Percentiles rank a stretch among this genome's conserved stretches.
Evolutionary conservation across 2,888 invertebrate genomes (phyloP).

Genomic region (Palloptera scutellata): DNA sequence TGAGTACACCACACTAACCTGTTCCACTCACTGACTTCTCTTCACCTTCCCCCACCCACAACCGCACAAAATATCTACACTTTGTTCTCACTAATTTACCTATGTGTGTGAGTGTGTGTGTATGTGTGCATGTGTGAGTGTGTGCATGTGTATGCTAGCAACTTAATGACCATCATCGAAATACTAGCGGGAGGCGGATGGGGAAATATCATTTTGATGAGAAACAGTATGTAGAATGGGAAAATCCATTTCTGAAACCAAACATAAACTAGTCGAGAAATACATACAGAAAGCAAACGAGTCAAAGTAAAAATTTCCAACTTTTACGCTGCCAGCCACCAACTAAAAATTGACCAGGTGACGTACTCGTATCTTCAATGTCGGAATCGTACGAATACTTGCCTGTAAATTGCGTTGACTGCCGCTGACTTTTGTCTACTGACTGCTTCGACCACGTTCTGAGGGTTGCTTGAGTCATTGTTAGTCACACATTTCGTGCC

Average conservation of each 20-base stretch:
- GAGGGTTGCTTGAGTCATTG: slow-evolving; percentile 15
- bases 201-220: too few relatives aligned
- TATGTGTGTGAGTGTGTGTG: neutral
- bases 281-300: neutral
- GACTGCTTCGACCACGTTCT: slow-evolving; percentile 4
- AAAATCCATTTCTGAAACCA: neutral
- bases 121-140: slow-evolving; percentile 3
- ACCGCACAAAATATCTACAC: neutral
- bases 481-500: slow-evolving; percentile 16
- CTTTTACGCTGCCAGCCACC: neutral
- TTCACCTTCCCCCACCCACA: neutral
- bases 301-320: neutral
- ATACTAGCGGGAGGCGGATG: too few relatives aligned
- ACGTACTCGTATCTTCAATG: too few relatives aligned
- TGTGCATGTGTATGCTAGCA: neutral
- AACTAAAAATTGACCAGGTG: neutral
- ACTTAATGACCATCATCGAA: too few relatives aligned
- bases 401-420: neutral
- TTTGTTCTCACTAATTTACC: neutral
- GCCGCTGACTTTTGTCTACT: slow-evolving; percentile 1
- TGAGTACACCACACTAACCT: neutral
- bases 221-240: too few relatives aligned
- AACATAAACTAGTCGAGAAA: slow-evolving; percentile 4
- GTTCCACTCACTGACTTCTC: neutral
- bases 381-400: too few relatives aligned